Percentiles rank a stretch among this genome's conserved stretches.
Conservation (phyloP, 2,888 invertebrate genomes). For the Drosophila anceps region DNA sequence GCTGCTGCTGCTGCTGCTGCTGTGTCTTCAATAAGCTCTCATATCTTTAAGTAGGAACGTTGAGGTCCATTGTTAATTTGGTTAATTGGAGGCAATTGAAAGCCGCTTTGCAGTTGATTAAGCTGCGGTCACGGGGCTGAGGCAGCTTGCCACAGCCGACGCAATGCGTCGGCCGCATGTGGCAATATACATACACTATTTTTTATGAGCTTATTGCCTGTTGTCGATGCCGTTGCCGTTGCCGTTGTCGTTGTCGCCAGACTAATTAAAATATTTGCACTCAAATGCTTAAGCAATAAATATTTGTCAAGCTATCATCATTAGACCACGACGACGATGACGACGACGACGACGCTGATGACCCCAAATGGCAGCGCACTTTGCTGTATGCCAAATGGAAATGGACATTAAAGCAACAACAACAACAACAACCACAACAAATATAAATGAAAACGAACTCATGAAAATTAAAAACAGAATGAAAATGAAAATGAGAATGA, state of each 20-base stretch:
- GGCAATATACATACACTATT: slow-evolving; percentile 8
- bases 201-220: slow-evolving; percentile 37
- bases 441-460: slow-evolving; percentile 49
- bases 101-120: slow-evolving; percentile 80
- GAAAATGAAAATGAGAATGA: slow-evolving; percentile 31
- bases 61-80: slow-evolving; percentile 74
- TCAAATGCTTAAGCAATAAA: slow-evolving; percentile 81
- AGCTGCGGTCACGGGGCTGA: slow-evolving; percentile 49
- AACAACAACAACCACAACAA: slow-evolving; percentile 2
- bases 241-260: slow-evolving; percentile 61
- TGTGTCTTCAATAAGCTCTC: slow-evolving; percentile 48
- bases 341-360: slow-evolving; percentile 13
- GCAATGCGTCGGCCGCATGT: slow-evolving; percentile 12
- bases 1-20: slow-evolving; percentile 9
- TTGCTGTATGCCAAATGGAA: slow-evolving; percentile 22
- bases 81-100: slow-evolving; percentile 81
- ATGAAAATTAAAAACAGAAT: slow-evolving; percentile 42
- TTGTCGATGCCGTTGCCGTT: not conserved
- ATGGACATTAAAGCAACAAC: slow-evolving; percentile 49
- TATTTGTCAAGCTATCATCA: slow-evolving; percentile 79
- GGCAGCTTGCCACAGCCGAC: slow-evolving; percentile 9
- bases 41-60: slow-evolving; percentile 53
- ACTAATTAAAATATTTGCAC: slow-evolving; percentile 82
- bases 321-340: slow-evolving; percentile 46
- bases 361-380: slow-evolving; percentile 38